phyloP scores from a whole-genome alignment of 2,888 invertebrate species.

The Perizoma flavofasciatum region DNA sequence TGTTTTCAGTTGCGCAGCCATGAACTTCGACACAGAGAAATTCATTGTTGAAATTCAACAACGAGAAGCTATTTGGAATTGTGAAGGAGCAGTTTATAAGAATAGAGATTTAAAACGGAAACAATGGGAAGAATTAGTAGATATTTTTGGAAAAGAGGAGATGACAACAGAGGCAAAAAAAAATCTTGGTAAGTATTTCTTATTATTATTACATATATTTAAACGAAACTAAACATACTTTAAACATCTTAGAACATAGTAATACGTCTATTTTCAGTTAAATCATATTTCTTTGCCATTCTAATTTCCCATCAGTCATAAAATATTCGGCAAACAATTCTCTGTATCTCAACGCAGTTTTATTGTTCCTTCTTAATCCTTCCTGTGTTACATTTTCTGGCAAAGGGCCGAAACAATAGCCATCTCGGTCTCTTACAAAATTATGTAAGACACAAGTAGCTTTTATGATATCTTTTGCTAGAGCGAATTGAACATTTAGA shows the following conservation, averaged over 20 bases:
- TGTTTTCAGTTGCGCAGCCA: conserved; percentile 24
- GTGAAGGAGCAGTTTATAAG: conserved; percentile 28
- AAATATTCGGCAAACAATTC: conserved; percentile 40
- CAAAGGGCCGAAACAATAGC: conserved; percentile 38
- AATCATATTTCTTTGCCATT: conserved; percentile 31
- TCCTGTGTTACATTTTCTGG: conserved; percentile 31
- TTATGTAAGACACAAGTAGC: conserved; percentile 37
- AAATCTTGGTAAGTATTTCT: conserved; percentile 27
- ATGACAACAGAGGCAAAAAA: conserved; percentile 24
- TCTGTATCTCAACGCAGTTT: conserved; percentile 36
- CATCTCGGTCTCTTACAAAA: conserved; percentile 39
- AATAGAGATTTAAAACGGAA: conserved; percentile 30
- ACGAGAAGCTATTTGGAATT: conserved; percentile 32
- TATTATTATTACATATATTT: conserved; percentile 21
- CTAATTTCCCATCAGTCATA: conserved; percentile 32
- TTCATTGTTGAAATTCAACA: conserved; percentile 30
- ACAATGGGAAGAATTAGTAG: conserved; percentile 33
- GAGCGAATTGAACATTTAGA: conserved; percentile 34
- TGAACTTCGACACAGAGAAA: conserved; percentile 32
- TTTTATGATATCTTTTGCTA: conserved; percentile 36
- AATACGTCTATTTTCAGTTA: conserved; percentile 32
- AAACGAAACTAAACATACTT: conserved; percentile 17
- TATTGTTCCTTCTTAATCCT: conserved; percentile 31
- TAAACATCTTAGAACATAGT: conserved; percentile 29
- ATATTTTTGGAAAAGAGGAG: conserved; percentile 30